phyloP scores from a whole-genome alignment of 2,113 vertebrate species.

The Rhynchopsitta pachyrhyncha region DNA sequence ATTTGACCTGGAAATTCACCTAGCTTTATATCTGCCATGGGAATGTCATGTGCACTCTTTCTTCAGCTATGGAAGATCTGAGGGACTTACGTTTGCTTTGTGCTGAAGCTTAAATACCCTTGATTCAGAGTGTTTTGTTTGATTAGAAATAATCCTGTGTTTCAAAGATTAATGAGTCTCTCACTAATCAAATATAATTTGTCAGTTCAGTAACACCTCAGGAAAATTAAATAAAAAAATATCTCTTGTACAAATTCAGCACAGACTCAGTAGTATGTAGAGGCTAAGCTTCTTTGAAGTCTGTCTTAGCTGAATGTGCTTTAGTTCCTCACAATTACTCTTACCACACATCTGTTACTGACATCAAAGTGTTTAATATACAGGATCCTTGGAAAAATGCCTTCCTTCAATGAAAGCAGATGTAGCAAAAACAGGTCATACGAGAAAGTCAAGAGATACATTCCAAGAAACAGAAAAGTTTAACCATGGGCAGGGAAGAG shows the following conservation, averaged over 20 bases:
- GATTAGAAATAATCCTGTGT: background rate
- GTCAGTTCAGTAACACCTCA: background rate
- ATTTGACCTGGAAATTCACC: background rate
- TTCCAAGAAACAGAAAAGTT: background rate
- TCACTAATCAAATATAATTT: background rate
- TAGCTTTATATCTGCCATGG: background rate
- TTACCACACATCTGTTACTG: background rate
- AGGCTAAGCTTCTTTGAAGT: background rate
- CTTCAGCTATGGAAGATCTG: background rate
- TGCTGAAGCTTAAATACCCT: background rate
- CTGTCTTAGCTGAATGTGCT: background rate
- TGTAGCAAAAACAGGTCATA: background rate
- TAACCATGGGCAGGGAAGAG: background rate
- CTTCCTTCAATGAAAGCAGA: background rate
- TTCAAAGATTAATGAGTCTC: background rate
- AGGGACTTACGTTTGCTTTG: background rate
- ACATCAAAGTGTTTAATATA: accelerated
- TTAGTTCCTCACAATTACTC: background rate
- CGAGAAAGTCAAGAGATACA: too few species aligned
- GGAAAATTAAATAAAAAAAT: background rate
- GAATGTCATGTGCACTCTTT: background rate
- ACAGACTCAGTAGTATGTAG: background rate
- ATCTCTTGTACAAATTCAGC: background rate
- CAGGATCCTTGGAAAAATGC: background rate
- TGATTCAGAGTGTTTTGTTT: background rate